Conservation (phyloP, 1,140 invertebrate genomes). For the Oncopeltus fasciatus region DNA sequence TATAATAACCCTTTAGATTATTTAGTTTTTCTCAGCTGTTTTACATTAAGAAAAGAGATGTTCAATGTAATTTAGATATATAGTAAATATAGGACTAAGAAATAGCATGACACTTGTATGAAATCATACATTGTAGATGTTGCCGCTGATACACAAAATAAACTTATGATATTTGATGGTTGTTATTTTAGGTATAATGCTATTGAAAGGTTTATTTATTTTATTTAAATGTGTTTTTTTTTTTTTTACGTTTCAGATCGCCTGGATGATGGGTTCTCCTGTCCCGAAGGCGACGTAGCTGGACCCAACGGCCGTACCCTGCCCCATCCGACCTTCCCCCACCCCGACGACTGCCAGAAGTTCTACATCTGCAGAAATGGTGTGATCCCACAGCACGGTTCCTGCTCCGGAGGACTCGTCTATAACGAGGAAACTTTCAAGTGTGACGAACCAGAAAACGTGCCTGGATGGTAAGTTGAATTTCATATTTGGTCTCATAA, state of each 20-base stretch:
- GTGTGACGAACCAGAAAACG: slow-evolving; percentile 65
- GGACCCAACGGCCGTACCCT: slow-evolving; percentile 52
- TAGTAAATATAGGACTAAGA: too few relatives aligned
- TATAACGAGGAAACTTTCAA: slow-evolving; percentile 68
- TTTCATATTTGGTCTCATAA: too few relatives aligned
- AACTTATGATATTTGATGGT: not conserved
- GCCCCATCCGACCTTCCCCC: slow-evolving; percentile 65
- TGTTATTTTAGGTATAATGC: not conserved
- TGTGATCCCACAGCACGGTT: slow-evolving; percentile 55
- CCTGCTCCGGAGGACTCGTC: slow-evolving; percentile 57
- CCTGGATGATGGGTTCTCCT: slow-evolving; percentile 60
- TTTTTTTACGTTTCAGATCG: slow-evolving; percentile 32
- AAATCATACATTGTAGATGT: too few relatives aligned
- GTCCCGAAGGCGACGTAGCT: slow-evolving; percentile 51
- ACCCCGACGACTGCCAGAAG: slow-evolving; percentile 68
- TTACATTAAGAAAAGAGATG: too few relatives aligned
- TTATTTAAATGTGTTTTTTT: not conserved
- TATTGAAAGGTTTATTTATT: not conserved
- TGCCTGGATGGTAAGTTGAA: slow-evolving; percentile 72
- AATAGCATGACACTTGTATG: too few relatives aligned
- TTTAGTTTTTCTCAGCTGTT: too few relatives aligned
- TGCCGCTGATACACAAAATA: not conserved
- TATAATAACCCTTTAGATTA: too few relatives aligned
- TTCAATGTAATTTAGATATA: too few relatives aligned
- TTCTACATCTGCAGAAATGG: slow-evolving; percentile 75